Conservation (phyloP, 1,140 invertebrate species). For the Macrobrachium nipponense region DNA sequence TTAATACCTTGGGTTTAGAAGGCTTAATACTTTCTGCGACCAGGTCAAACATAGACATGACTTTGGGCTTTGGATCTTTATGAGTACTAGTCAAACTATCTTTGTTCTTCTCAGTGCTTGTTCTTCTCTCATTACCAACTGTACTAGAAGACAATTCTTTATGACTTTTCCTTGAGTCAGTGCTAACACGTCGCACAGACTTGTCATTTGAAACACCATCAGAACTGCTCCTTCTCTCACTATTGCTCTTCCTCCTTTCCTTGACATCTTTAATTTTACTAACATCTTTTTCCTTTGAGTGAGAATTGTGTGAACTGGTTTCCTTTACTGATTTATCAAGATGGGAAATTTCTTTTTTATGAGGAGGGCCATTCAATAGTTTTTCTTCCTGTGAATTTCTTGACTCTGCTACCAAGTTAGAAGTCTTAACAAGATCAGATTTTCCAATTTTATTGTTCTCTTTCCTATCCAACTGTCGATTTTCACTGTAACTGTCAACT, state of each 20-base stretch:
- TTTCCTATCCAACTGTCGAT: not conserved
- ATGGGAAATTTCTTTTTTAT: too few relatives aligned
- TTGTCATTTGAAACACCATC: conserved; percentile 33
- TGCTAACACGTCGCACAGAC: conserved; percentile 16
- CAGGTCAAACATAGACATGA: conserved; percentile 51
- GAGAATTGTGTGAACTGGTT: not conserved
- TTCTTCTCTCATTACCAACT: conserved; percentile 18
- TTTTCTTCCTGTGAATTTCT: too few relatives aligned
- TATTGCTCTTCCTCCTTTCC: not conserved
- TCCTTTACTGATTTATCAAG: too few relatives aligned
- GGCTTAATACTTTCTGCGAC: conserved; percentile 10
- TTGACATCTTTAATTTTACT: conserved; percentile 11
- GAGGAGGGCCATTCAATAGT: too few relatives aligned
- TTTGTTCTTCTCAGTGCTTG: conserved; percentile 5
- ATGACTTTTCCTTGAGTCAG: conserved; percentile 37
- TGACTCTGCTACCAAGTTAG: too few relatives aligned
- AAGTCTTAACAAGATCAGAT: too few relatives aligned
- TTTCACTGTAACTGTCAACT: not conserved
- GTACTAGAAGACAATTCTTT: not conserved
- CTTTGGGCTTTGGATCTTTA: conserved; percentile 9
- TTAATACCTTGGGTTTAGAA: conserved; percentile 38
- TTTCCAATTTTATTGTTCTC: too few relatives aligned
- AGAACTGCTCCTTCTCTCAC: conserved; percentile 27
- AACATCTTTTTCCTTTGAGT: not conserved
- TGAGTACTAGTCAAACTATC: not conserved